Percentiles rank a stretch among this genome's conserved stretches.
Evolutionary conservation across 2,113 vertebrate genomes (phyloP).

Genomic region (Corythornis vintsioides): DNA sequence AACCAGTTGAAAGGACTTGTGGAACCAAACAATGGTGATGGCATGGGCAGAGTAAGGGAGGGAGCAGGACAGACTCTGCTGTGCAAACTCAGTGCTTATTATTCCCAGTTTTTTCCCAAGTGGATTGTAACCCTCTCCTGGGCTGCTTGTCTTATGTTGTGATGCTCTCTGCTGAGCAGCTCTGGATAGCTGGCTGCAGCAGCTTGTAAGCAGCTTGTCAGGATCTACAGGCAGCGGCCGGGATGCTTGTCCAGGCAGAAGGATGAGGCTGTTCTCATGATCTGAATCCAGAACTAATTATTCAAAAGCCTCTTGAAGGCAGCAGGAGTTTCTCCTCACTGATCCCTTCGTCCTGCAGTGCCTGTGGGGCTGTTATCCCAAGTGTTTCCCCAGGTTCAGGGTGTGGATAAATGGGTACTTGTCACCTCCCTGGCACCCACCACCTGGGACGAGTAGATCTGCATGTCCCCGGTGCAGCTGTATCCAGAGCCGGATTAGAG

Average conservation of each 20-base stretch:
- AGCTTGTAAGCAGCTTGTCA: not conserved
- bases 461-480: rapidly evolving
- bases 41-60: rapidly evolving
- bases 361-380: rapidly evolving
- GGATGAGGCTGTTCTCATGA: not conserved
- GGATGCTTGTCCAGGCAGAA: not conserved
- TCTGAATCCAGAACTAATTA: not conserved
- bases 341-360: not conserved
- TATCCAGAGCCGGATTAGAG: not conserved
- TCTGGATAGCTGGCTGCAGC: not conserved
- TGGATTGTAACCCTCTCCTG: not conserved
- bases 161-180: not conserved
- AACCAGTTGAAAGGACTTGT: not conserved
- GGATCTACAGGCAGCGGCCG: rapidly evolving
- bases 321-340: not conserved
- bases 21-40: not conserved
- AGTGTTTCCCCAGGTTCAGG: not conserved
- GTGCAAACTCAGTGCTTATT: not conserved
- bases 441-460: not conserved
- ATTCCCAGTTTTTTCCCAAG: not conserved
- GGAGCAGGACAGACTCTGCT: not conserved
- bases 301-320: not conserved
- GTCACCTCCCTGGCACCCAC: not conserved
- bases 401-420: rapidly evolving
- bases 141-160: not conserved